phyloP scores from a whole-genome alignment of 2,888 invertebrate genomes.

The Dicyrtoma fusca region DNA sequence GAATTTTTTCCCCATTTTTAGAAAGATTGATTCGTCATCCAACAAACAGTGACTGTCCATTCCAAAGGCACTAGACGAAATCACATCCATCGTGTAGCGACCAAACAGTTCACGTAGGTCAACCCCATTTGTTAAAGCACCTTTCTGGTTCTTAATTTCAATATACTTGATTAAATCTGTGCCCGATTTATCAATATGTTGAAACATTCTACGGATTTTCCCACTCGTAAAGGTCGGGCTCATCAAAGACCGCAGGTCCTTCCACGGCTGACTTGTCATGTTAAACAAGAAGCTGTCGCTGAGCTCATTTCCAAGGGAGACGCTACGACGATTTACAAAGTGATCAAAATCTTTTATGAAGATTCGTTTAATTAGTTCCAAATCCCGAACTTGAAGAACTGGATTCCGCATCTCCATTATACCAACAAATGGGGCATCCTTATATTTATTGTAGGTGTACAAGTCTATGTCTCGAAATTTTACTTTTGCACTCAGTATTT shows the following conservation, averaged over 20 bases:
- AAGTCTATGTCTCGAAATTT: too few relatives aligned
- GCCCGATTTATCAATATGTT: constrained; percentile 44
- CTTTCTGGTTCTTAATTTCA: neutral
- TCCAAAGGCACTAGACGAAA: constrained; percentile 62
- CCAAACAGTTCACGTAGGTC: constrained; percentile 44
- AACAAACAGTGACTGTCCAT: constrained; percentile 58
- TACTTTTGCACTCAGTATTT: too few relatives aligned
- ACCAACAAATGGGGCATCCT: constrained; percentile 41
- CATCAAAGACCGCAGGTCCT: constrained; percentile 43
- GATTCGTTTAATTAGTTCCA: constrained; percentile 48
- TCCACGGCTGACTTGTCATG: constrained; percentile 48
- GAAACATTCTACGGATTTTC: constrained; percentile 45
- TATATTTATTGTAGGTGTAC: too few relatives aligned
- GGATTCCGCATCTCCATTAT: constrained; percentile 45
- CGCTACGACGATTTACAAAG: constrained; percentile 34
- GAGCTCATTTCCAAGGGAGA: constrained; percentile 31
- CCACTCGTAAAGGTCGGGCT: constrained; percentile 49
- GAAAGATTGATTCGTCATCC: constrained; percentile 60
- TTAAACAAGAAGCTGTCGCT: constrained; percentile 41
- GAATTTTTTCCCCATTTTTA: constrained; percentile 48
- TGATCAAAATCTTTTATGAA: constrained; percentile 53
- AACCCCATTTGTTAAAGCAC: neutral
- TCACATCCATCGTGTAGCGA: constrained; percentile 57
- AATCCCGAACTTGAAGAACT: constrained; percentile 39
- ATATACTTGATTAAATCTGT: constrained; percentile 35